Percentiles rank a stretch among this genome's conserved stretches.
phyloP scores from a whole-genome alignment of 2,113 vertebrate species.

The Neolamprologus falcicula region DNA sequence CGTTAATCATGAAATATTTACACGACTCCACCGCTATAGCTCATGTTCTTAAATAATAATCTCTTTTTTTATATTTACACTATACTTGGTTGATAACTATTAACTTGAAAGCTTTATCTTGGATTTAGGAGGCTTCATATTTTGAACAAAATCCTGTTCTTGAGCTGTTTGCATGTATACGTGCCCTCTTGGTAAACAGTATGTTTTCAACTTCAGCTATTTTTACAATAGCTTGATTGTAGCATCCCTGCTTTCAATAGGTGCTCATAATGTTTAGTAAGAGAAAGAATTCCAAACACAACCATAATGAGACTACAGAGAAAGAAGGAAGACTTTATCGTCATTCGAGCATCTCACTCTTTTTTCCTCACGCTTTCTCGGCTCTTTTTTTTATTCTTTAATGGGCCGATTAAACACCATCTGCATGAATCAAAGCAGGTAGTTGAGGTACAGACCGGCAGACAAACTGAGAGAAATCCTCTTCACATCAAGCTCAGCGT shows the following conservation, averaged over 20 bases:
- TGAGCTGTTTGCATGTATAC: neutral
- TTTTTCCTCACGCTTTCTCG: neutral
- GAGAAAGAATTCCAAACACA: neutral
- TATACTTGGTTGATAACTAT: neutral
- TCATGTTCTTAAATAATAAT: neutral
- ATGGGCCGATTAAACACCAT: constrained; percentile 30
- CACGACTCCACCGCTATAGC: neutral
- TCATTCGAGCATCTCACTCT: neutral
- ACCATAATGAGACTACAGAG: neutral
- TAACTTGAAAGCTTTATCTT: neutral
- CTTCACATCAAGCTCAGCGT: neutral
- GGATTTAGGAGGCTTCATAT: neutral
- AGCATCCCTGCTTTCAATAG: neutral
- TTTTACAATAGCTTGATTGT: neutral
- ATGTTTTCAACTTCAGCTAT: neutral
- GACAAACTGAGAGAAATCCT: neutral
- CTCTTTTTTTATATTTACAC: neutral
- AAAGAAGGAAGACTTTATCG: neutral
- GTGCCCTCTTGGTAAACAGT: neutral
- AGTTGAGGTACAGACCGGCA: neutral
- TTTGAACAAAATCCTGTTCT: neutral
- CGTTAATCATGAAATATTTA: constrained; percentile 11
- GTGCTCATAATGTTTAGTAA: neutral
- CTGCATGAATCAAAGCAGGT: neutral
- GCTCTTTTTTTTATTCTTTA: neutral